These are phyloP conservation scores for Biston stratarius DNA, from an alignment of 2,888 invertebrate species.

Conservation along the genomic window DNA sequence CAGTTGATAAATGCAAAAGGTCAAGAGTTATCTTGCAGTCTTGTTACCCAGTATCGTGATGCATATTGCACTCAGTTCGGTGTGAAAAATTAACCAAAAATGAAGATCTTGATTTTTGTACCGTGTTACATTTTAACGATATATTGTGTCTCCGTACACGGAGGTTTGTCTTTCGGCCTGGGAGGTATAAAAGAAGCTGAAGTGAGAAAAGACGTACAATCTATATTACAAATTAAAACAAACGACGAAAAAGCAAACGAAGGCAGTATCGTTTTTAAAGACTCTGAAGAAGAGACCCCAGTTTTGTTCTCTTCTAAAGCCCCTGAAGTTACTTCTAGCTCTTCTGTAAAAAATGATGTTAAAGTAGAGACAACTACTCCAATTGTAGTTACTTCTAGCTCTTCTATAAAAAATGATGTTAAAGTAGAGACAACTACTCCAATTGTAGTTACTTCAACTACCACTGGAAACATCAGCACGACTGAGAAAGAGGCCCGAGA, in stretches of 20 bases:
- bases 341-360: constrained; percentile 2
- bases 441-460: too few species aligned
- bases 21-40: constrained; percentile 53
- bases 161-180: constrained; percentile 54
- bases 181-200: constrained; percentile 56
- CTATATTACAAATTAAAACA: constrained; percentile 36
- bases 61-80: constrained; percentile 15
- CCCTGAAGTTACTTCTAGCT: constrained; percentile 4
- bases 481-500: constrained; percentile 63
- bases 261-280: constrained; percentile 40
- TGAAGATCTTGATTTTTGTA: constrained; percentile 56
- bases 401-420: constrained; percentile 1
- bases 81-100: constrained; percentile 51
- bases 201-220: constrained; percentile 53
- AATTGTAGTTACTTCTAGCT: constrained; percentile 18
- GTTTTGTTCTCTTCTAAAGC: constrained; percentile 6
- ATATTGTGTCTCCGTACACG: constrained; percentile 49
- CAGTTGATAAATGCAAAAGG: constrained; percentile 23
- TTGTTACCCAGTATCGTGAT: constrained; percentile 35
- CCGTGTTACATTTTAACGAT: constrained; percentile 52
- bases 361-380: constrained; percentile 26
- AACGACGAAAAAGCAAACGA: constrained; percentile 9
- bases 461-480: constrained; percentile 37
- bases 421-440: constrained; percentile 26
- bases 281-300: constrained; percentile 32